These are phyloP conservation scores for Eospalax fontanierii DNA, from an alignment of 2,797 vertebrate genomes.

Conservation along the genomic window DNA sequence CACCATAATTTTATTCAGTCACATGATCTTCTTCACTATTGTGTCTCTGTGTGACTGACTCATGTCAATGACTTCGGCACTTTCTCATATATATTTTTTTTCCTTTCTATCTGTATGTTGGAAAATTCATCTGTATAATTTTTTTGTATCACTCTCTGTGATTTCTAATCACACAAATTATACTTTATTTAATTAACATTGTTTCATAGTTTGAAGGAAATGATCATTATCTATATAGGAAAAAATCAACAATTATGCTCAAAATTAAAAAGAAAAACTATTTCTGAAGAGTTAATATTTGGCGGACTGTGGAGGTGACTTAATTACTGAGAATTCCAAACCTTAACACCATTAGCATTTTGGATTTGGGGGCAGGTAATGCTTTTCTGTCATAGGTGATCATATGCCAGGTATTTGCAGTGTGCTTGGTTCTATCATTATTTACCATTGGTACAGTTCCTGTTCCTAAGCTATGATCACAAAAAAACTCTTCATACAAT, in stretches of 20 bases:
- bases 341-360: not conserved
- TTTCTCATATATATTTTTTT: not conserved
- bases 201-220: not conserved
- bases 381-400: not conserved
- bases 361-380: not conserved
- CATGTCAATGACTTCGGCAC: not conserved
- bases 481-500: not conserved
- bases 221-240: not conserved
- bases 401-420: too few species aligned
- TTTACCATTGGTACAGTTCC: fast-evolving
- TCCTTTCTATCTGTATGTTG: not conserved
- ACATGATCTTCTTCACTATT: not conserved
- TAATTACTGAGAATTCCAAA: constrained; percentile 6
- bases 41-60: too few species aligned
- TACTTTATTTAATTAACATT: not conserved
- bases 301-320: not conserved
- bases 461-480: fast-evolving
- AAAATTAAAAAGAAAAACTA: not conserved
- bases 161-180: not conserved
- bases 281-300: not conserved
- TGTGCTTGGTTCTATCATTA: not conserved
- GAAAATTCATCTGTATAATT: not conserved
- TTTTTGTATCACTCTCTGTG: not conserved
- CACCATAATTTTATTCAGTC: not conserved
- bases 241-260: not conserved